Evolutionary conservation across 2,888 invertebrate species (phyloP), one percentile per base, ranked within the genome.

Genomic region (Abscondita cerata): DNA sequence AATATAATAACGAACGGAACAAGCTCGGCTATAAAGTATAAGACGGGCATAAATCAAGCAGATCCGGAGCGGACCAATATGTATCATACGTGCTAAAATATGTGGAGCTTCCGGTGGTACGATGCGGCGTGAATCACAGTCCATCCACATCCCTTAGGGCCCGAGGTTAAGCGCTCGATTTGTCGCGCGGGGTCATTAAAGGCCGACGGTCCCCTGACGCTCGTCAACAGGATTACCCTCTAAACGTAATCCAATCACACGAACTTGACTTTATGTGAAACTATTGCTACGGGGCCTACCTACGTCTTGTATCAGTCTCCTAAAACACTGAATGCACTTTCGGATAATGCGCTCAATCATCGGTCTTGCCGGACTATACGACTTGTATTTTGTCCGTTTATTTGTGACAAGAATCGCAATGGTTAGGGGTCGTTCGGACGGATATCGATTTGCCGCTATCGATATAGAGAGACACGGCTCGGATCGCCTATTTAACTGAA

Each of bases 211-310:
- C 86, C 84, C 86, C 67, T 68, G 86, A 82, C 86, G 80, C 86
- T 86, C 87, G 86, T 87, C 86, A 84, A 80, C 80, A 73, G 81
- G 81, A 82, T 82, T 81, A 81, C 81, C 80, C 81, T 80, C 81
- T 81, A 80, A 81, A 84, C 83, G 85, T 86, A 86, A 87, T 87
- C 86, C 87, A 87, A 87, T 87, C 87, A 86, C 84, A 69, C 68
- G 71, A 69, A 73, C 72, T 72, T 71, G 73, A 73, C 74, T 73
- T 73, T 76, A 74, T 71, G 72, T 67, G 70, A 66, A 69, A 65
- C 66, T 68, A 72, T 70, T 64, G 68, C 70, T 70, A 65, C 65
- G 64, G 67, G 69, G 66, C 68, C 68, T 68, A 68, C 70, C 68
- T 70, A 69, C 67, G 70, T 69, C 71, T 68, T 71, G 71, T 68